A percentile compares a stretch with the other conserved stretches of the same genome.
These are phyloP conservation scores for Leistus spinibarbis DNA, from an alignment of 2,888 invertebrate species.

Conservation along the genomic window DNA sequence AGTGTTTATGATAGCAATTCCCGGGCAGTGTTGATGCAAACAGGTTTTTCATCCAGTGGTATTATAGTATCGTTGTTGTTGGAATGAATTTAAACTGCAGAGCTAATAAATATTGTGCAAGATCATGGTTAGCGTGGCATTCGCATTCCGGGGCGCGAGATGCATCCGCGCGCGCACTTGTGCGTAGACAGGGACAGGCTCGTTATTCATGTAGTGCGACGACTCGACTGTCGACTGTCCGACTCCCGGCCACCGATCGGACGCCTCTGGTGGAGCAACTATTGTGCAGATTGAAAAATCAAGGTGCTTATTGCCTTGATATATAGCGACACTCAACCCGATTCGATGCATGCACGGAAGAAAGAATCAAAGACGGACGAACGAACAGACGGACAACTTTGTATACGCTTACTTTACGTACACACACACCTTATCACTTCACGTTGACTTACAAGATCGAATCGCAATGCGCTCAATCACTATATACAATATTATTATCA, in stretches of 20 bases:
- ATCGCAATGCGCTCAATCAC: neutral
- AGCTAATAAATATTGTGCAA: neutral
- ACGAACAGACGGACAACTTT: neutral
- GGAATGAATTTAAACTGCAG: neutral
- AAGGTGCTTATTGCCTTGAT: constrained; percentile 36
- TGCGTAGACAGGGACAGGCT: constrained; percentile 9
- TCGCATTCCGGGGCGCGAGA: neutral
- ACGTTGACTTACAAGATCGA: neutral
- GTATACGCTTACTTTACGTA: too few species aligned
- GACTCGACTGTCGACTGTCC: neutral
- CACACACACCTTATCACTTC: neutral
- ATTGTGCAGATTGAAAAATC: constrained; percentile 37
- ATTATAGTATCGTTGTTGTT: neutral
- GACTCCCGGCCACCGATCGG: neutral
- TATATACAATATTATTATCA: neutral
- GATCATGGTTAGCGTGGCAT: neutral
- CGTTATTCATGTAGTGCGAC: constrained; percentile 16
- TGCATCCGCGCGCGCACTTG: neutral
- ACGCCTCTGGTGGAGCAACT: constrained; percentile 20
- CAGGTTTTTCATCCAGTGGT: neutral
- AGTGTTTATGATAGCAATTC: neutral
- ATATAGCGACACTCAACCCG: constrained; percentile 10
- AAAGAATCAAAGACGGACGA: neutral
- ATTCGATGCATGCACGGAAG: neutral
- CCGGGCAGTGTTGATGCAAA: neutral